Evolutionary conservation across 1,140 invertebrate species (phyloP).

Genomic region (Babylonia areolata): DNA sequence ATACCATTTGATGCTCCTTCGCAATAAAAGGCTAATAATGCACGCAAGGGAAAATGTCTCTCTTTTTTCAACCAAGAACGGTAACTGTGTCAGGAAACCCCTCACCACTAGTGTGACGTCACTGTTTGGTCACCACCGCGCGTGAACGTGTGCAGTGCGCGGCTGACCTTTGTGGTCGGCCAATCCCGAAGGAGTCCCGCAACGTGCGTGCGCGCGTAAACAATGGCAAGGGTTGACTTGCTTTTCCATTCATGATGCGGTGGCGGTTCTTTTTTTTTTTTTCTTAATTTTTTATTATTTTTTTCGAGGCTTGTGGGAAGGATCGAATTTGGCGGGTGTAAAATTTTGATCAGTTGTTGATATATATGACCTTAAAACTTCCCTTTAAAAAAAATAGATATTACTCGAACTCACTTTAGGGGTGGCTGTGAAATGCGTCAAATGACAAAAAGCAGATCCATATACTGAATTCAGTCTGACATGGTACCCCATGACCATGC

Average conservation of each 20-base stretch:
- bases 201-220: neutral
- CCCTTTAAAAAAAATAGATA: no score
- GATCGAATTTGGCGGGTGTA: no score
- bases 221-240: neutral
- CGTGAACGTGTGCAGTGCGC: neutral
- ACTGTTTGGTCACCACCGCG: neutral
- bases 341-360: no score
- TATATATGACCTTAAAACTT: no score
- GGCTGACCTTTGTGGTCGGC: neutral
- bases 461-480: no score
- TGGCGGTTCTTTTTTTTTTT: no score
- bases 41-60: neutral
- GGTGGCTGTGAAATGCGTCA: no score
- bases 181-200: neutral
- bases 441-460: no score
- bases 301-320: no score
- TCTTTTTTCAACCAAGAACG: slow-evolving; percentile 32
- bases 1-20: neutral
- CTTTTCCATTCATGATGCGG: neutral
- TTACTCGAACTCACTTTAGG: no score
- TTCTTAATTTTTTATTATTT: no score
- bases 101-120: neutral
- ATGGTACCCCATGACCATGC: no score
- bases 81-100: slow-evolving; percentile 36
- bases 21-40: neutral